Evolutionary conservation across 2,113 vertebrate genomes (phyloP).

Genomic region (Nothobranchius kuhntae): DNA sequence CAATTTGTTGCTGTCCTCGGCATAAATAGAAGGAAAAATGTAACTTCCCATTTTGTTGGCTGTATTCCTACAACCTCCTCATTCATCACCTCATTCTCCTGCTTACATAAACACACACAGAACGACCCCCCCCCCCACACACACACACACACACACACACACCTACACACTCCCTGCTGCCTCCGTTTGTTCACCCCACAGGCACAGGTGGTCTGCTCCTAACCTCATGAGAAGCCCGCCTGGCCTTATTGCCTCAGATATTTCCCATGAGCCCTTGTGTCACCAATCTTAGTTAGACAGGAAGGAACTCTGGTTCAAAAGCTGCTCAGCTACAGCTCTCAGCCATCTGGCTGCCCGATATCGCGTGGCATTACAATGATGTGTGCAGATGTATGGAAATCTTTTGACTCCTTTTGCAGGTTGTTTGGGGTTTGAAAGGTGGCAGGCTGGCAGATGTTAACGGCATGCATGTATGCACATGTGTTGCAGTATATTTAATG

Average conservation of each 20-base stretch:
- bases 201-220: conserved; percentile 59
- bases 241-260: conserved; percentile 28
- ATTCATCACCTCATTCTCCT: conserved; percentile 52
- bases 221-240: conserved; percentile 42
- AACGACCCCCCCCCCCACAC: conserved; percentile 1
- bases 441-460: conserved; percentile 67
- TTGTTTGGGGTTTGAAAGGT: conserved; percentile 53
- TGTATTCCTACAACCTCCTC: conserved; percentile 43
- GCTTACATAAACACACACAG: conserved; percentile 43
- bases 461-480: conserved; percentile 63
- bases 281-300: conserved; percentile 37
- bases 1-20: conserved; percentile 50
- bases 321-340: conserved; percentile 27
- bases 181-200: conserved; percentile 32
- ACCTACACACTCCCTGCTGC: conserved; percentile 8
- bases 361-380: conserved; percentile 58
- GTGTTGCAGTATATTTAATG: conserved; percentile 39
- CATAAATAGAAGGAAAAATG: conserved; percentile 53
- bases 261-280: conserved; percentile 60
- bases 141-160: conserved; percentile 2
- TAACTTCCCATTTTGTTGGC: conserved; percentile 44
- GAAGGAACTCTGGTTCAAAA: conserved; percentile 54
- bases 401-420: conserved; percentile 60
- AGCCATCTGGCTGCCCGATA: conserved; percentile 66
- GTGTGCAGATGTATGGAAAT: conserved; percentile 68